phyloP scores from a whole-genome alignment of 2,797 vertebrate species.

The Acanthurus leucopareius region DNA sequence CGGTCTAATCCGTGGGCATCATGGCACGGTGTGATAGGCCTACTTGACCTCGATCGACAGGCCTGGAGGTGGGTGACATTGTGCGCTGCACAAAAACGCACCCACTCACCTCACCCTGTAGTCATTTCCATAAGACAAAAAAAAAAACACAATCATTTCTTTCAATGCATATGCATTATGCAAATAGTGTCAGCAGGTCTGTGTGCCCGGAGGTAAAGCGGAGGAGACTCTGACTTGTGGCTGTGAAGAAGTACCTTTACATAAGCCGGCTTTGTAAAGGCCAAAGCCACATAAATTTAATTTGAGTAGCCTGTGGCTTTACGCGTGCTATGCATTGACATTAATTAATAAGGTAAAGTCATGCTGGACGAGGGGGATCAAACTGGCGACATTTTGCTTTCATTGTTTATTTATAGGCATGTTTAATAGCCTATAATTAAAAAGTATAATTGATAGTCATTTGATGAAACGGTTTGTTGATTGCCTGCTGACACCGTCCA shows the following conservation, averaged over 20 bases:
- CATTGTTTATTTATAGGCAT: not conserved
- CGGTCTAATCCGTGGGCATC: not conserved
- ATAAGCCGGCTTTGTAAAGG: not conserved
- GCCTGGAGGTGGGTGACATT: constrained; percentile 47
- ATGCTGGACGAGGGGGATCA: constrained; percentile 22
- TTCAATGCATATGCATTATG: constrained; percentile 65
- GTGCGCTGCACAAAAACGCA: constrained; percentile 31
- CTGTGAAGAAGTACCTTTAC: constrained; percentile 19
- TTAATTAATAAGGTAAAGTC: constrained; percentile 11
- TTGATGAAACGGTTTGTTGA: not conserved
- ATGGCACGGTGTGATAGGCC: constrained; percentile 22
- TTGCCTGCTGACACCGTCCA: not conserved
- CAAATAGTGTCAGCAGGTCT: constrained; percentile 55
- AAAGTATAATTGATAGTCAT: not conserved
- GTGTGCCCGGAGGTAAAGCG: constrained; percentile 26
- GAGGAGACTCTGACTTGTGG: constrained; percentile 36
- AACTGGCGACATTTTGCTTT: not conserved
- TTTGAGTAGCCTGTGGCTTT: constrained; percentile 1
- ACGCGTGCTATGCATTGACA: not conserved
- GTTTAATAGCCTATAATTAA: no score
- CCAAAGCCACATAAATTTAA: constrained; percentile 5
- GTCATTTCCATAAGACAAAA: constrained; percentile 18
- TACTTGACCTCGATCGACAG: constrained; percentile 39
- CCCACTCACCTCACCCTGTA: constrained; percentile 32
- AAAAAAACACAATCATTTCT: not conserved